These are phyloP conservation scores for Eucidaris tribuloides DNA, from an alignment of 35 echinoderm and acorn worm genomes.

Conservation along the genomic window DNA sequence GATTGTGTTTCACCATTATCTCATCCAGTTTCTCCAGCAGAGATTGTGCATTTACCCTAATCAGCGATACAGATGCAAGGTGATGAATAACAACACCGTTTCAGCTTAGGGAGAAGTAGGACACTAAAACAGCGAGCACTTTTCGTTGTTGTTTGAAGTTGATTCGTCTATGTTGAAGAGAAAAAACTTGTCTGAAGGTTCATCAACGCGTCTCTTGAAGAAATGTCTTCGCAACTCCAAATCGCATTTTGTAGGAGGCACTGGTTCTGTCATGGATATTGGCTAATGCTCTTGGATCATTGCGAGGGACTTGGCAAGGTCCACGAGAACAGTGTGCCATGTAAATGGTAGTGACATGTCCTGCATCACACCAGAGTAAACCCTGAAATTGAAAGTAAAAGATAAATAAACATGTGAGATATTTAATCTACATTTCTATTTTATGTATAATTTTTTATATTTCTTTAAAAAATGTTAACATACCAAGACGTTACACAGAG, in stretches of 20 bases:
- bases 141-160: conserved; percentile 11
- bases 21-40: conserved; percentile 16
- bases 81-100: conserved; percentile 35
- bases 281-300: conserved; percentile 11
- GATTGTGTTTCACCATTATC: conserved; percentile 12
- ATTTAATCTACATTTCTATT: no score
- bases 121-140: conserved; percentile 38
- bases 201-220: not conserved
- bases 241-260: conserved; percentile 17
- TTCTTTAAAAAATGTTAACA: no score
- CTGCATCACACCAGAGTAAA: not conserved
- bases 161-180: conserved; percentile 58
- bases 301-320: not conserved
- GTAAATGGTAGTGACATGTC: conserved; percentile 16
- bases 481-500: no score
- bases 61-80: conserved; percentile 7
- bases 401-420: no score
- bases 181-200: conserved; percentile 28
- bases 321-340: conserved; percentile 1
- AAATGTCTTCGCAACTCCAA: conserved; percentile 27
- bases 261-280: not conserved
- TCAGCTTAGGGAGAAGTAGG: not conserved
- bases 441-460: no score
- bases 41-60: conserved; percentile 5
- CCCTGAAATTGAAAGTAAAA: no score